These are phyloP conservation scores for Liparis tanakae DNA, from an alignment of 2,797 vertebrate genomes.

Conservation along the genomic window DNA sequence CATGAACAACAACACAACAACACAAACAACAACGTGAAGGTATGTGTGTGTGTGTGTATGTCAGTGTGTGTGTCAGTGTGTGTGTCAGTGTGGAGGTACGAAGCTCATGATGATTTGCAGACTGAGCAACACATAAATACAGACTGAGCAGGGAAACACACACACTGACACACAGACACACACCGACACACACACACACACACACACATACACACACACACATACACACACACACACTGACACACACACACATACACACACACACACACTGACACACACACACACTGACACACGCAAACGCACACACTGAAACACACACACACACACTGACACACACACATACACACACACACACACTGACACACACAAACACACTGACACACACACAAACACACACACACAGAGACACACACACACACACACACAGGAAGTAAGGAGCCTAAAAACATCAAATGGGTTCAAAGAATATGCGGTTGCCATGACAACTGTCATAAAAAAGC, in stretches of 20 bases:
- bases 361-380: constrained; percentile 16
- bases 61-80: constrained; percentile 9
- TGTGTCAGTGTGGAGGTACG: not conserved
- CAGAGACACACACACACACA: not conserved
- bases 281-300: constrained; percentile 23
- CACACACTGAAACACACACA: not conserved
- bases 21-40: too few species aligned
- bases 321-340: constrained; percentile 19
- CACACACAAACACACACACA: constrained; percentile 23
- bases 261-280: not conserved
- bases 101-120: not conserved
- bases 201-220: not conserved
- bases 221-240: constrained; percentile 21
- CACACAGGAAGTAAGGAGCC: too few species aligned
- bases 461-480: constrained; percentile 69
- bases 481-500: constrained; percentile 73
- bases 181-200: constrained; percentile 22
- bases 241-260: too few species aligned
- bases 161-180: constrained; percentile 4
- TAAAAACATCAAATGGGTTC: constrained; percentile 64
- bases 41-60: too few species aligned
- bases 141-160: not conserved
- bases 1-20: too few species aligned
- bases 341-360: not conserved
- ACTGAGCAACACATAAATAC: not conserved